phyloP scores from a whole-genome alignment of 2,888 invertebrate species.

The Drosophila glabriapex region DNA sequence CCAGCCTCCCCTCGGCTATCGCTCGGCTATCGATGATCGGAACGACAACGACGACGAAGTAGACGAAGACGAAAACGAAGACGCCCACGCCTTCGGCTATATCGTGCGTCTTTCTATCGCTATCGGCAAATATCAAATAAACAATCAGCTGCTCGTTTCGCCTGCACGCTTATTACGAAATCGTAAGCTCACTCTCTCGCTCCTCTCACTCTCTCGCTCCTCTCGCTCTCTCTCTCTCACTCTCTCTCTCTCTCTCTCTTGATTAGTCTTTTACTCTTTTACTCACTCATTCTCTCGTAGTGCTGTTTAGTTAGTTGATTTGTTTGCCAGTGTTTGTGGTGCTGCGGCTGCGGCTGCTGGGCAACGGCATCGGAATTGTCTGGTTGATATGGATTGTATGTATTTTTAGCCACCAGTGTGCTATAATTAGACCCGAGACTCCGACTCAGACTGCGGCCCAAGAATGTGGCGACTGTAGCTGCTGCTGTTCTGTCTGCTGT shows the following conservation, averaged over 20 bases:
- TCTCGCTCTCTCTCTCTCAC: slow-evolving; percentile 1
- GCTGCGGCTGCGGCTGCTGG: slow-evolving; percentile 17
- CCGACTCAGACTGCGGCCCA: slow-evolving; percentile 31
- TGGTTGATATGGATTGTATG: slow-evolving; percentile 42
- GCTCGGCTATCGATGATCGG: slow-evolving; percentile 23
- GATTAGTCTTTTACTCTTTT: slow-evolving; percentile 1
- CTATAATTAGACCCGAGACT: slow-evolving; percentile 64
- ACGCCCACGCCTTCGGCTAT: slow-evolving; percentile 18
- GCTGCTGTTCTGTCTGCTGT: slow-evolving; percentile 35
- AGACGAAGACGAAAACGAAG: not conserved
- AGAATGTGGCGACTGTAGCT: slow-evolving; percentile 11
- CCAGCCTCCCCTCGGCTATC: slow-evolving; percentile 17
- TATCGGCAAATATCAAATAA: slow-evolving; percentile 43
- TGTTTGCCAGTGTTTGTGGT: slow-evolving; percentile 68
- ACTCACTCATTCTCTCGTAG: slow-evolving; percentile 3
- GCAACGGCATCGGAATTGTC: slow-evolving; percentile 38
- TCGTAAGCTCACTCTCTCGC: slow-evolving; percentile 19
- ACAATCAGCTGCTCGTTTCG: slow-evolving; percentile 39
- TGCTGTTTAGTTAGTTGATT: slow-evolving; percentile 38
- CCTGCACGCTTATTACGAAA: slow-evolving; percentile 58
- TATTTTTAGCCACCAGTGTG: slow-evolving; percentile 66
- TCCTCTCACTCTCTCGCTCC: slow-evolving; percentile 3
- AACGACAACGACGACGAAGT: not conserved
- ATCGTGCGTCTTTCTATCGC: slow-evolving; percentile 17
- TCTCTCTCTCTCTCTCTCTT: slow-evolving; percentile 4